A percentile compares a stretch with the other conserved stretches of the same genome.
These are phyloP conservation scores for Axis porcinus DNA, from an alignment of 2,113 vertebrate species.

Conservation along the genomic window DNA sequence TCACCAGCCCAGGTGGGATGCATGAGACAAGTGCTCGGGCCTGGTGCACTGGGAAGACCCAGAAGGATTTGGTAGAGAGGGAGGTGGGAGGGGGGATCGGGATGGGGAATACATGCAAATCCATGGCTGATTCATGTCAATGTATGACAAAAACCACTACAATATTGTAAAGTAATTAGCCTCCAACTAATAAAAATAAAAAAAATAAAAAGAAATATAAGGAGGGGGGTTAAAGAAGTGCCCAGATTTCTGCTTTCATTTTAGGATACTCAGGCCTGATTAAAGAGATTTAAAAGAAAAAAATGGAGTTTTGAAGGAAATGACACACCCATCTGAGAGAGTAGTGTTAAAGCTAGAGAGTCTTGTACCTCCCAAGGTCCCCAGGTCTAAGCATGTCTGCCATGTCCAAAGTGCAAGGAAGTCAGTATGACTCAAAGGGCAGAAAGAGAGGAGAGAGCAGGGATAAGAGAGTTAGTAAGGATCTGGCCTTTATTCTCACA, in stretches of 20 bases:
- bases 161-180: too few relatives aligned
- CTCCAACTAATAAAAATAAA: too few relatives aligned
- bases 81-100: too few relatives aligned
- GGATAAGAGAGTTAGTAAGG: fast-evolving
- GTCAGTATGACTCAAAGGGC: fast-evolving
- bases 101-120: too few relatives aligned
- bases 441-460: fast-evolving
- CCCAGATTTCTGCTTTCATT: neutral
- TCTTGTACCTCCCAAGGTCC: fast-evolving
- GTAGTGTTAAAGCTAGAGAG: neutral
- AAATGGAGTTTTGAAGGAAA: neutral
- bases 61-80: too few relatives aligned
- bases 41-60: too few relatives aligned
- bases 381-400: neutral
- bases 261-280: neutral
- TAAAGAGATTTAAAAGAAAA: neutral
- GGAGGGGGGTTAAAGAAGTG: constrained; percentile 8
- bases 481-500: neutral
- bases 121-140: too few relatives aligned
- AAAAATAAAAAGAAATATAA: neutral
- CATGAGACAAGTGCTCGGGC: too few relatives aligned
- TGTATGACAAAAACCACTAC: too few relatives aligned
- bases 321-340: neutral
- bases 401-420: fast-evolving
- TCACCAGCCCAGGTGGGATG: too few relatives aligned